Evolutionary conservation across 2,888 invertebrate species (phyloP).

Genomic region (Aspidiotus rigidus): DNA sequence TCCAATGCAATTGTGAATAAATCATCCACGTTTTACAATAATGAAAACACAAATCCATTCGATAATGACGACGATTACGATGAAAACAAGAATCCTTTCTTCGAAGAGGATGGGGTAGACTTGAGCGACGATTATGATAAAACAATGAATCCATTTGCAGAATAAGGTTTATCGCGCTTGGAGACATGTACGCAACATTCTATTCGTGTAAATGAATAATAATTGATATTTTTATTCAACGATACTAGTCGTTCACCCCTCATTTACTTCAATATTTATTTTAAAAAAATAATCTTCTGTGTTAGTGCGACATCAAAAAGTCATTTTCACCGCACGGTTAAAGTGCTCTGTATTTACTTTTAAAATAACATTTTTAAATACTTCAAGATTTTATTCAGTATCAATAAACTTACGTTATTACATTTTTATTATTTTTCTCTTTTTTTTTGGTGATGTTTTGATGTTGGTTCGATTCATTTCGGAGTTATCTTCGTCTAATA

Average conservation of each 20-base stretch:
- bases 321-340: no score
- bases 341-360: no score
- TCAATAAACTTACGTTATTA: not conserved
- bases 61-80: slow-evolving; percentile 41
- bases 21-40: slow-evolving; percentile 49
- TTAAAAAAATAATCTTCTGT: no score
- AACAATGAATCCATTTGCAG: slow-evolving; percentile 63
- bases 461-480: not conserved
- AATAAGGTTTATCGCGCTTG: not conserved
- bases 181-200: no score
- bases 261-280: slow-evolving; percentile 1
- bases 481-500: slow-evolving; percentile 41
- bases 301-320: no score
- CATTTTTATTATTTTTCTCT: slow-evolving; percentile 25
- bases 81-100: slow-evolving; percentile 44
- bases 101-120: slow-evolving; percentile 43
- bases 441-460: slow-evolving; percentile 6
- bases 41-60: slow-evolving; percentile 55
- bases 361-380: no score
- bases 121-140: slow-evolving; percentile 59
- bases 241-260: not conserved
- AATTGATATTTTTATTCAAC: not conserved
- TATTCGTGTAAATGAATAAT: no score
- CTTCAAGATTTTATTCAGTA: no score
- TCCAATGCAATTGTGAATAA: slow-evolving; percentile 44